Percentiles rank a stretch among this genome's conserved stretches.
phyloP scores from a whole-genome alignment of 1,140 invertebrate species.

The Zaprionus ornatus region DNA sequence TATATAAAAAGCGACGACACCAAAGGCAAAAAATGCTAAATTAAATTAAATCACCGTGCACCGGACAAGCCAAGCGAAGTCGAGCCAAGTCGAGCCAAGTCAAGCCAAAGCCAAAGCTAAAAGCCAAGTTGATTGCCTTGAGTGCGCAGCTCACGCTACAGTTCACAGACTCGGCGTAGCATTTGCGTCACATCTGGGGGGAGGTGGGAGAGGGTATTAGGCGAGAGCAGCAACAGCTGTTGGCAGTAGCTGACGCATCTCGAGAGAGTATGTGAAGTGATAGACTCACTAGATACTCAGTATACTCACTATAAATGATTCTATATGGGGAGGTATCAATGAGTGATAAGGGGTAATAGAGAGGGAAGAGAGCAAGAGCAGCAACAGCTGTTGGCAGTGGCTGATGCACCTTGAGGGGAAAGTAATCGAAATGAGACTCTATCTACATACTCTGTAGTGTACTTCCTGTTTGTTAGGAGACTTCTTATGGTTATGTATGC shows the following conservation, averaged over 20 bases:
- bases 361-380: too few species aligned
- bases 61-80: constrained; percentile 3
- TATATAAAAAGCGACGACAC: not conserved
- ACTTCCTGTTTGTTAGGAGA: too few species aligned
- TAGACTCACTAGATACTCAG: not conserved
- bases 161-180: constrained; percentile 25
- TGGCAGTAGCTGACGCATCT: constrained; percentile 2
- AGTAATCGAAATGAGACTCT: not conserved
- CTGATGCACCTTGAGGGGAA: constrained; percentile 2
- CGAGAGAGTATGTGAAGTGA: not conserved
- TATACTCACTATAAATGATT: too few species aligned
- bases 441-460: too few species aligned
- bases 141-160: constrained; percentile 48
- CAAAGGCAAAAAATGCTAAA: constrained; percentile 26
- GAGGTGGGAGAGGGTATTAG: constrained; percentile 19
- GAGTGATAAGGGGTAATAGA: constrained; percentile 2
- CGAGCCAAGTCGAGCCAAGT: not conserved
- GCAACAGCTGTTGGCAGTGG: constrained; percentile 6
- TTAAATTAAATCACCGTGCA: constrained; percentile 46
- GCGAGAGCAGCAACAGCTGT: constrained; percentile 13
- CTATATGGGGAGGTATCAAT: not conserved
- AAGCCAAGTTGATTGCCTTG: constrained; percentile 46
- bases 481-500: too few species aligned
- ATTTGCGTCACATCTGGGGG: constrained; percentile 24
- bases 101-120: constrained; percentile 3